Conservation (phyloP, 2,888 invertebrate species). For the Rambutsinella grinnellia region DNA sequence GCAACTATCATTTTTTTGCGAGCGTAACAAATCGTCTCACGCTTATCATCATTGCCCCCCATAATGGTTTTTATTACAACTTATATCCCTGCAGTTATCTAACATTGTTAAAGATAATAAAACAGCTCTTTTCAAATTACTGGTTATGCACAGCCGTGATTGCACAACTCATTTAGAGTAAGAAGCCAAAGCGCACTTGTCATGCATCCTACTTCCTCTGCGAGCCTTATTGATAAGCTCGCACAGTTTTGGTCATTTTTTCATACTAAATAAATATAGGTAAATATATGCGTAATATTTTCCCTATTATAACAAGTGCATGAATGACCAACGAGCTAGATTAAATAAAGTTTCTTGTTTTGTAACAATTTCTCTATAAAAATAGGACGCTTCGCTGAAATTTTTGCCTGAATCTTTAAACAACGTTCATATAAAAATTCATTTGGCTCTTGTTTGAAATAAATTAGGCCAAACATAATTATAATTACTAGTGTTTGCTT, state of each 20-base stretch:
- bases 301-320: conserved; percentile 5
- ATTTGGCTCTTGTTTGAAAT: background rate
- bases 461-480: background rate
- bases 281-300: conserved; percentile 3
- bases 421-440: no score
- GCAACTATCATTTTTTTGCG: no score
- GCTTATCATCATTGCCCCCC: no score
- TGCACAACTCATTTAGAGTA: background rate
- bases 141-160: background rate
- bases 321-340: no score
- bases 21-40: no score
- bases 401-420: no score
- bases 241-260: background rate
- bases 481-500: background rate
- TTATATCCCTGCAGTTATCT: background rate
- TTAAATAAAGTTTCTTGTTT: no score
- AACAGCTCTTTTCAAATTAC: background rate
- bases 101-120: background rate
- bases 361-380: no score
- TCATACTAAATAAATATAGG: background rate
- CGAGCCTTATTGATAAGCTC: background rate
- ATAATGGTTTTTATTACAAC: no score
- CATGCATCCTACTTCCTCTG: background rate
- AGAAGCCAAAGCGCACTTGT: background rate
- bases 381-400: background rate